Conservation (phyloP, 2,888 invertebrate genomes). For the Spicauda simplicius region DNA sequence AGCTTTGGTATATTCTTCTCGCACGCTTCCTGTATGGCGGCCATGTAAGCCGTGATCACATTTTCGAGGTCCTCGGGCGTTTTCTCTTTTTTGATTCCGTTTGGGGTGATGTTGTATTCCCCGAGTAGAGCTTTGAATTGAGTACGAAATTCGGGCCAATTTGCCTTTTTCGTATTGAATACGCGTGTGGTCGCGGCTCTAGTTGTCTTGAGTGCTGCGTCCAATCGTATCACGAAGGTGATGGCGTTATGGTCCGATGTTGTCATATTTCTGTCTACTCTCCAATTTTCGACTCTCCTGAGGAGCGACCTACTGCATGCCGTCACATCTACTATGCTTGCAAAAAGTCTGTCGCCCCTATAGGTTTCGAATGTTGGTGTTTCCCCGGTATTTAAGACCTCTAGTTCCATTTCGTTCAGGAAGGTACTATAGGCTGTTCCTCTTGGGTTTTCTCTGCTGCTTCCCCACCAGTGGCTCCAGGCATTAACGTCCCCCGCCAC, state of each 20-base stretch:
- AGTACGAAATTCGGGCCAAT: constrained; percentile 35
- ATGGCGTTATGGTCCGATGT: too few species aligned
- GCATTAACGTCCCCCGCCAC: not conserved
- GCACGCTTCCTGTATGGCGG: too few species aligned
- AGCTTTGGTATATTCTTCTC: constrained; percentile 18
- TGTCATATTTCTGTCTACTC: too few species aligned
- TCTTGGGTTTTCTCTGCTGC: too few species aligned
- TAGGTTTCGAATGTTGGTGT: constrained; percentile 9
- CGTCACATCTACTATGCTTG: too few species aligned
- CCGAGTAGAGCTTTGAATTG: too few species aligned
- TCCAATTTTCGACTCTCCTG: constrained; percentile 40
- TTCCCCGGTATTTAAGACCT: not conserved
- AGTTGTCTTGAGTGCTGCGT: too few species aligned
- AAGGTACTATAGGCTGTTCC: not conserved
- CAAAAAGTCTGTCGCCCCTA: not conserved
- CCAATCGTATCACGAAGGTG: too few species aligned
- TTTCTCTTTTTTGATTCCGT: not conserved
- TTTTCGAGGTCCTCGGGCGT: too few species aligned
- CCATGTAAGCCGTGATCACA: too few species aligned
- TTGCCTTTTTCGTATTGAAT: constrained; percentile 40
- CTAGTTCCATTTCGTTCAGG: too few species aligned
- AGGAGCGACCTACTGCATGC: constrained; percentile 30
- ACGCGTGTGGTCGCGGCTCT: constrained; percentile 30
- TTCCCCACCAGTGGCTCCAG: too few species aligned
- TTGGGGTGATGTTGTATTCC: constrained; percentile 22